Conservation (phyloP, 2,888 invertebrate species). For the Molanna angustata region DNA sequence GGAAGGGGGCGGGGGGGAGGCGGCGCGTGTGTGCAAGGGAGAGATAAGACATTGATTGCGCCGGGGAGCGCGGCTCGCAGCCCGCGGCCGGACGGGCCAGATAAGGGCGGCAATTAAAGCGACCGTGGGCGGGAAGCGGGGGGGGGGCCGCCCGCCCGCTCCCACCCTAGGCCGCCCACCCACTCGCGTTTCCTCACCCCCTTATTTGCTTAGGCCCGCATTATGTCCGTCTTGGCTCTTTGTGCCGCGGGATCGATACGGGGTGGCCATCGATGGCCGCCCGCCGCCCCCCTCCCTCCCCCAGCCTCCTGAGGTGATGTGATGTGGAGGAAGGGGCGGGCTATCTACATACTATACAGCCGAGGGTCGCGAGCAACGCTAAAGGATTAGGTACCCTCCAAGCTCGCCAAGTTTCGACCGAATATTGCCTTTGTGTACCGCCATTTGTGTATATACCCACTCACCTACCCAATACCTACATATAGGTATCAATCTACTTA, state of each 20-base stretch:
- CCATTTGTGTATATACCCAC: too few species aligned
- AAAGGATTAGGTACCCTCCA: conserved; percentile 17
- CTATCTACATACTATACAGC: conserved; percentile 24
- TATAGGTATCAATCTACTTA: too few species aligned
- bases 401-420: conserved; percentile 20
- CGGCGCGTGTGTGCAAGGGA: conserved; percentile 28
- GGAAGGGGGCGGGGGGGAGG: conserved; percentile 11
- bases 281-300: conserved; percentile 9
- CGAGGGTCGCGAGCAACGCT: conserved; percentile 19
- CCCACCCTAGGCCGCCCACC: conserved; percentile 7
- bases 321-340: conserved; percentile 9
- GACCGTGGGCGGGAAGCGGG: conserved; percentile 21
- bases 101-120: conserved; percentile 33
- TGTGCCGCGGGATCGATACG: conserved; percentile 28
- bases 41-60: conserved; percentile 31
- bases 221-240: conserved; percentile 33
- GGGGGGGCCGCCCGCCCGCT: conserved; percentile 13
- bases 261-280: conserved; percentile 21
- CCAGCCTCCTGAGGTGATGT: too few species aligned
- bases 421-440: conserved; percentile 21
- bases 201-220: conserved; percentile 33
- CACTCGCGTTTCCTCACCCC: conserved; percentile 16
- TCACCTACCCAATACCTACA: neutral
- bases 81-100: conserved; percentile 29
- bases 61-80: conserved; percentile 18